Conservation (phyloP, 2,888 invertebrate species). For the Tineola bisselliella region DNA sequence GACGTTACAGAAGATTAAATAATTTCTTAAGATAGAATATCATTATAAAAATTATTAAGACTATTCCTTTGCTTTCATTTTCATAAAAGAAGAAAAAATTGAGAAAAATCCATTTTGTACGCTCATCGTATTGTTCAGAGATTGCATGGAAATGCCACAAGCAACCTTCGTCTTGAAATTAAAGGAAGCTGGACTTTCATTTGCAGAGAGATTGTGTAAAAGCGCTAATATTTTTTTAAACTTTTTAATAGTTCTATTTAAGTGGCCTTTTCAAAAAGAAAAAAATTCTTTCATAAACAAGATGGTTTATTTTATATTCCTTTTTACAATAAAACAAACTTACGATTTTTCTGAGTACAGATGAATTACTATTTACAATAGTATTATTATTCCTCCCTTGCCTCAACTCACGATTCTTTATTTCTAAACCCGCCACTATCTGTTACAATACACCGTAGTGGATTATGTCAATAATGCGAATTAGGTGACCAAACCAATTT, state of each 20-base stretch:
- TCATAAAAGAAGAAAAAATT: constrained; percentile 7
- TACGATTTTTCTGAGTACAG: too few relatives aligned
- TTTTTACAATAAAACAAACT: too few relatives aligned
- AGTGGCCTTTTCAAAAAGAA: too few relatives aligned
- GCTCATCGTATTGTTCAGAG: constrained; percentile 6
- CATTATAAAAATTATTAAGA: constrained; percentile 8
- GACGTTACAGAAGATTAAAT: constrained; percentile 2
- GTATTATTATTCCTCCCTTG: too few relatives aligned
- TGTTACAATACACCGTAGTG: too few relatives aligned
- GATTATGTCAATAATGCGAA: too few relatives aligned
- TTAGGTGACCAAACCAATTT: too few relatives aligned
- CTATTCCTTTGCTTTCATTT: constrained; percentile 6
- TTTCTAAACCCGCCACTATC: too few relatives aligned
- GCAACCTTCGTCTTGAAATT: background rate
- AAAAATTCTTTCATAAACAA: too few relatives aligned
- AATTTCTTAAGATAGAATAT: background rate
- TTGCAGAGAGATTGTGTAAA: background rate
- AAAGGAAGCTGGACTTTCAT: constrained; percentile 6
- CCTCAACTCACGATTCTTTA: too few relatives aligned
- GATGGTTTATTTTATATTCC: too few relatives aligned
- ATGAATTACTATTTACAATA: too few relatives aligned
- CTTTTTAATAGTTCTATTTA: background rate
- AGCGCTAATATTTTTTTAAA: background rate
- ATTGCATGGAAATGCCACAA: constrained; percentile 8
- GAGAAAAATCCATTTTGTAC: constrained; percentile 2